phyloP scores from a whole-genome alignment of 2,113 vertebrate species.

The Talpa occidentalis region DNA sequence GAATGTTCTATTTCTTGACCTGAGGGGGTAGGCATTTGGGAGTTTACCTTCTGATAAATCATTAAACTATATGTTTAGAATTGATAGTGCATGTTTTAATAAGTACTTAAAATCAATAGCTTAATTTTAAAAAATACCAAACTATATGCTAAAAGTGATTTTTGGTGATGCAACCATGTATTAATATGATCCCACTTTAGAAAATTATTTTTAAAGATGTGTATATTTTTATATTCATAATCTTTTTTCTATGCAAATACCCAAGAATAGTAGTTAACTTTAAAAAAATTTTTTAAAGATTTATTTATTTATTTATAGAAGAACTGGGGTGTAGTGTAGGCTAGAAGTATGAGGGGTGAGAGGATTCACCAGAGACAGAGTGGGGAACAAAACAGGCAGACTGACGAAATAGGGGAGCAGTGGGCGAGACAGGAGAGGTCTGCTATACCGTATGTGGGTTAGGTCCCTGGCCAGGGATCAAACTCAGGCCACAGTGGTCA shows the following conservation, averaged over 20 bases:
- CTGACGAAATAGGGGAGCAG: too few relatives aligned
- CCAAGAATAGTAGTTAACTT: not conserved
- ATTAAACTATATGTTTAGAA: not conserved
- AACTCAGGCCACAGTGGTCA: too few relatives aligned
- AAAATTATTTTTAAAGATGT: not conserved
- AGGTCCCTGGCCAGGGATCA: too few relatives aligned
- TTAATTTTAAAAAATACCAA: not conserved
- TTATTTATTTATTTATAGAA: too few relatives aligned
- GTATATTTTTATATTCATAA: not conserved
- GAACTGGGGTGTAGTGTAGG: too few relatives aligned
- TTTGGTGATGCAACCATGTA: not conserved
- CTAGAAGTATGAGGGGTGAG: too few relatives aligned
- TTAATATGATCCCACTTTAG: not conserved
- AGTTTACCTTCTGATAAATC: not conserved
- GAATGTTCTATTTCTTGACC: not conserved
- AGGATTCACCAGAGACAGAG: too few relatives aligned
- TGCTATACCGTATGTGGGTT: too few relatives aligned
- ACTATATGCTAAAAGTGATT: conserved; percentile 6
- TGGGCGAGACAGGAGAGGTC: too few relatives aligned
- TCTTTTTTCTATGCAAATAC: not conserved
- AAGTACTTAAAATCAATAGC: not conserved
- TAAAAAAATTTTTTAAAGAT: not conserved
- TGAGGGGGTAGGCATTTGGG: not conserved
- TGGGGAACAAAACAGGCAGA: too few relatives aligned
- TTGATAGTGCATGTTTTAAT: not conserved